Conservation (phyloP, 2,797 vertebrate genomes). For the Peromyscus attwateri region DNA sequence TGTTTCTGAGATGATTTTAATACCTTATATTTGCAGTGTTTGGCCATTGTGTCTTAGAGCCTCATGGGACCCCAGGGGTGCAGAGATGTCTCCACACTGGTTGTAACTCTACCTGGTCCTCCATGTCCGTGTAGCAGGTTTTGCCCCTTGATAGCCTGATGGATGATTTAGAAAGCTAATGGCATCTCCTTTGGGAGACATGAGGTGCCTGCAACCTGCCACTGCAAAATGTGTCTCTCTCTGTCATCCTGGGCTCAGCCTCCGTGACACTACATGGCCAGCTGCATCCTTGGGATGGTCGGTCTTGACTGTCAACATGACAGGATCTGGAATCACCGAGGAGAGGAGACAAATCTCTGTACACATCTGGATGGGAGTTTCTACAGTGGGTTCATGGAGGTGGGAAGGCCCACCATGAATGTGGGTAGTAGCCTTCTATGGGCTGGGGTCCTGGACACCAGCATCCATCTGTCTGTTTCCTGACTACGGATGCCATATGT, state of each 20-base stretch:
- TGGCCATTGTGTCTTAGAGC: neutral
- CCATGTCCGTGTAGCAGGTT: neutral
- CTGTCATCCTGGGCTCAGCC: too few species aligned
- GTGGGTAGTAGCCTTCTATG: neutral
- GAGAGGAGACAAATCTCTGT: neutral
- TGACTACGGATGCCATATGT: neutral
- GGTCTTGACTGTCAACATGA: neutral
- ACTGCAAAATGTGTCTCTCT: neutral
- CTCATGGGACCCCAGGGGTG: neutral
- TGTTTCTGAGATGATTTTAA: neutral
- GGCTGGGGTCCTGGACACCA: neutral
- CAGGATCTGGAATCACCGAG: neutral
- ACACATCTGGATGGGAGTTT: neutral
- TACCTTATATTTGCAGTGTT: neutral
- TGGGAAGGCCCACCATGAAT: neutral
- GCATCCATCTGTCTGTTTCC: neutral
- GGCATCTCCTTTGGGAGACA: neutral
- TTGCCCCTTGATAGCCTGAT: neutral
- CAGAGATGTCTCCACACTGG: neutral
- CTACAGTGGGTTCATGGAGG: neutral
- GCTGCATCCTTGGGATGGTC: neutral
- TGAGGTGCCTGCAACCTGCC: neutral
- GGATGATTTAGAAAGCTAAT: neutral
- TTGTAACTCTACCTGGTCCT: too few species aligned
- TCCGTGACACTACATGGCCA: neutral